phyloP scores from a whole-genome alignment of 92 coral and sea anemone genomes.

The Micromussa lordhowensis region DNA sequence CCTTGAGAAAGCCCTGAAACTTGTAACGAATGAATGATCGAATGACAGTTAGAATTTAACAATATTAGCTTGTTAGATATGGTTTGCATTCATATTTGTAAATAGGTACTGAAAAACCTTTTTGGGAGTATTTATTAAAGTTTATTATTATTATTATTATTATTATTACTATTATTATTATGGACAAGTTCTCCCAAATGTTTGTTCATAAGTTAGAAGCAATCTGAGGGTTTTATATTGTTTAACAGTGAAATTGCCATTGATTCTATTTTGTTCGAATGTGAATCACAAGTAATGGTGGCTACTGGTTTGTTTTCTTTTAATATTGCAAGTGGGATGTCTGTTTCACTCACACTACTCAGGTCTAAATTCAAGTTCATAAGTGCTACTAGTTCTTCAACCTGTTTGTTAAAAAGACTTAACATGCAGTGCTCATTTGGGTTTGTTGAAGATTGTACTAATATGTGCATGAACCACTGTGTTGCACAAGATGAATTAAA shows the following conservation, averaged over 20 bases:
- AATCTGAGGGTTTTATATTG: neutral
- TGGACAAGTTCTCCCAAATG: too few relatives aligned
- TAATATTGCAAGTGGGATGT: conserved; percentile 29
- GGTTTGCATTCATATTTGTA: too few relatives aligned
- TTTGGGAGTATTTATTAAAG: too few relatives aligned
- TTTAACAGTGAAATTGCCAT: conserved; percentile 18
- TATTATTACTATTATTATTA: too few relatives aligned
- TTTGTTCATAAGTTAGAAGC: too few relatives aligned
- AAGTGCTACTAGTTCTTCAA: conserved; percentile 44
- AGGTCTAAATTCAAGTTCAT: conserved; percentile 22
- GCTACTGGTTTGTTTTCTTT: too few relatives aligned
- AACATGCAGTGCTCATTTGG: conserved; percentile 48
- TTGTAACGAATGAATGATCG: too few relatives aligned
- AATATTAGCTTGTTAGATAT: too few relatives aligned
- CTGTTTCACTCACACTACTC: conserved; percentile 33
- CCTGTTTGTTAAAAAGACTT: conserved; percentile 62
- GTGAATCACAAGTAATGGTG: conserved; percentile 4
- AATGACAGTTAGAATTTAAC: too few relatives aligned
- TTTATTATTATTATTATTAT: too few relatives aligned
- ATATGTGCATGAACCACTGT: conserved; percentile 49
- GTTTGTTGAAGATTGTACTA: conserved; percentile 56
- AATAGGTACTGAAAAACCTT: too few relatives aligned
- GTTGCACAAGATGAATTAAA: conserved; percentile 49
- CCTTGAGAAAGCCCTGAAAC: too few relatives aligned
- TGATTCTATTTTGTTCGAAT: conserved; percentile 23